These are phyloP conservation scores for Pachliopta kotzebuea DNA, from an alignment of 2,888 invertebrate genomes.

Conservation along the genomic window DNA sequence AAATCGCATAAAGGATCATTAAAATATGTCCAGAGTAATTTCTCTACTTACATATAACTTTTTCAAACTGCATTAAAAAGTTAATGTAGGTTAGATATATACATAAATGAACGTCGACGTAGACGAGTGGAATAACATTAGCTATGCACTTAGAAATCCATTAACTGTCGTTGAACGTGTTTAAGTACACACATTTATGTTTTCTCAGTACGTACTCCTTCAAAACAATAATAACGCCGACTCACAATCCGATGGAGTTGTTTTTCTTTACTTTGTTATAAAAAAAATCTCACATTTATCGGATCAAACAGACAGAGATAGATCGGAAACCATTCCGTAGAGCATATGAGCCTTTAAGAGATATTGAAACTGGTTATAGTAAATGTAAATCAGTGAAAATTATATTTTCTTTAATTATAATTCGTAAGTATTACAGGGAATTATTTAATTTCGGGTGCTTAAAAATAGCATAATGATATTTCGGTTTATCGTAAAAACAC, in stretches of 20 bases:
- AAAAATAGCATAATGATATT: no score
- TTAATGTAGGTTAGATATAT: slow-evolving; percentile 27
- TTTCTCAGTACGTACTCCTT: slow-evolving; percentile 14
- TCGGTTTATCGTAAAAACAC: no score
- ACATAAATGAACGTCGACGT: slow-evolving; percentile 26
- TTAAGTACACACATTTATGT: slow-evolving; percentile 27
- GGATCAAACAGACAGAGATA: neutral
- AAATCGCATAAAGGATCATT: neutral
- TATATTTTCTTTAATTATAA: no score
- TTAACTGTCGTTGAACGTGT: slow-evolving; percentile 33
- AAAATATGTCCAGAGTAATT: neutral
- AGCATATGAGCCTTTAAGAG: no score
- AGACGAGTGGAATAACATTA: slow-evolving; percentile 37
- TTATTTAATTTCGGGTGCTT: no score
- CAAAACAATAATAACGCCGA: slow-evolving; percentile 19
- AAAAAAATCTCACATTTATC: neutral
- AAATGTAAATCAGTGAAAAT: no score
- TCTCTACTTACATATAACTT: neutral
- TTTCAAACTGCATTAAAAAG: slow-evolving; percentile 15
- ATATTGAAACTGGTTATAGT: no score
- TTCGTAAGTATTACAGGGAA: no score
- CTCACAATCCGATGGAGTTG: neutral
- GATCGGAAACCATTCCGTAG: no score
- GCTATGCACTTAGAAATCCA: slow-evolving; percentile 39
- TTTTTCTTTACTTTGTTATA: slow-evolving; percentile 2